Evolutionary conservation across 2,888 invertebrate species (phyloP).

Genomic region (Eupelmus urozonus): DNA sequence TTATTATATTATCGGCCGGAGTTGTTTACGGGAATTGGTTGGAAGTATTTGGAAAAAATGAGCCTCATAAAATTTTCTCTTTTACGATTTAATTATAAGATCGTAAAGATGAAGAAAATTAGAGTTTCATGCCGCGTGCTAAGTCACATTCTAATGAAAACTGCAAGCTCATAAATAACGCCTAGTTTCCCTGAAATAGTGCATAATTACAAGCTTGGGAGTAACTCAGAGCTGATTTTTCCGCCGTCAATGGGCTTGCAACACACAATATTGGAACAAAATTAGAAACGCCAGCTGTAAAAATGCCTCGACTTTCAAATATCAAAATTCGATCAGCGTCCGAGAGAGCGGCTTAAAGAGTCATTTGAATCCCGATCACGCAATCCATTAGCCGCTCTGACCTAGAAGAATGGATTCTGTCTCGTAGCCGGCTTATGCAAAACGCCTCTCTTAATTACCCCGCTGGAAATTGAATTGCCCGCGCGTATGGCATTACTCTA

Average conservation of each 20-base stretch:
- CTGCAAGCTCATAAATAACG: conserved; percentile 2
- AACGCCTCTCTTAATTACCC: conserved; percentile 50
- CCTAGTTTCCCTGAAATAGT: not conserved
- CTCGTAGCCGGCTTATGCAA: conserved; percentile 44
- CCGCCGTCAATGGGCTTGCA: too few relatives aligned
- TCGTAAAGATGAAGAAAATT: too few relatives aligned
- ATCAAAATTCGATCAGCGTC: too few relatives aligned
- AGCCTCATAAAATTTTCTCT: not conserved
- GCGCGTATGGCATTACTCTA: conserved; percentile 23
- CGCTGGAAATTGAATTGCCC: conserved; percentile 28
- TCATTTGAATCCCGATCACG: conserved; percentile 24
- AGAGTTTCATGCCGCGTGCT: too few relatives aligned
- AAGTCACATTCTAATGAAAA: not conserved
- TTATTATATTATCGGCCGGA: too few relatives aligned
- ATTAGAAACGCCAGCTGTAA: too few relatives aligned
- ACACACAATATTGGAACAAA: too few relatives aligned
- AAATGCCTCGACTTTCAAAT: too few relatives aligned
- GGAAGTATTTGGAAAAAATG: not conserved
- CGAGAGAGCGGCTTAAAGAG: too few relatives aligned
- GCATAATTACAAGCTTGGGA: not conserved
- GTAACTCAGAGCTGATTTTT: too few relatives aligned
- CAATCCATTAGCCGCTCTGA: conserved; percentile 19
- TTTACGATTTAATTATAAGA: not conserved
- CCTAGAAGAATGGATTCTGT: not conserved
- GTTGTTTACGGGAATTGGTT: not conserved